Base-by-base conservation (phyloP, 2,888 invertebrate species). In the Ennomos quercinarius region DNA sequence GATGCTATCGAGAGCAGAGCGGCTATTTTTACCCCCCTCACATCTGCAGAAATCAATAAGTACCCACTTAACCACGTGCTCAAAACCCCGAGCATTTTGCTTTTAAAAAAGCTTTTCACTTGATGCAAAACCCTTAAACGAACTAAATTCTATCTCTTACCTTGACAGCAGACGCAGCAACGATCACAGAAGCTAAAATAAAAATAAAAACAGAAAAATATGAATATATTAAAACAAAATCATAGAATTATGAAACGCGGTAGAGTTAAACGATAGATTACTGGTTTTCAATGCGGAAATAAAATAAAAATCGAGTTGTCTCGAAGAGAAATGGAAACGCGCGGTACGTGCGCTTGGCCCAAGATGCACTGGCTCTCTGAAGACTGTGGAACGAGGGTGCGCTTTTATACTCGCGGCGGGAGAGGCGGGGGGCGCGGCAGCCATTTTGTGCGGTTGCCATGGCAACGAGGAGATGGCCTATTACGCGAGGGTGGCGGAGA, bases 401-500 rank as follows among this genome's bases (percentile, higher is more conserved):
- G 80, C 73, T 88, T 92, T 74, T 91, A 92, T 90, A 91, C 80
- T 67, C 73, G 70, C 74, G 74, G 80, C 75, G 69, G 71, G 74
- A 13, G 78, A 53, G 72, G 80, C 71, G 79, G 81, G 83, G 81
- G 80, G 76, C 64, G 57, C 68, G 74, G 77, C 91, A 81, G 91
- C 91, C 91, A 91, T 91, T 88, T 92, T 91, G 87, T 72, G 73
- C 75, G 74, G 90, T 91, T 79, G 68, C 87, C 72, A 91, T 89
- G 70, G 89, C 68, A 72, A 91, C 88, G 77, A 85, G 91, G 91
- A 92, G 91, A 92, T 91, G 91, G 91, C 91, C 91, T 91, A 92
- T 92, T 92, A 92, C 83, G 83, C 83, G 83, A 88, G 90, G 91
- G 91, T 89, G 90, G 91, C 75, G 86, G 82, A 91, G 91, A 91